Conservation (phyloP, 2,797 vertebrate genomes). For the Tolypeutes matacus region DNA sequence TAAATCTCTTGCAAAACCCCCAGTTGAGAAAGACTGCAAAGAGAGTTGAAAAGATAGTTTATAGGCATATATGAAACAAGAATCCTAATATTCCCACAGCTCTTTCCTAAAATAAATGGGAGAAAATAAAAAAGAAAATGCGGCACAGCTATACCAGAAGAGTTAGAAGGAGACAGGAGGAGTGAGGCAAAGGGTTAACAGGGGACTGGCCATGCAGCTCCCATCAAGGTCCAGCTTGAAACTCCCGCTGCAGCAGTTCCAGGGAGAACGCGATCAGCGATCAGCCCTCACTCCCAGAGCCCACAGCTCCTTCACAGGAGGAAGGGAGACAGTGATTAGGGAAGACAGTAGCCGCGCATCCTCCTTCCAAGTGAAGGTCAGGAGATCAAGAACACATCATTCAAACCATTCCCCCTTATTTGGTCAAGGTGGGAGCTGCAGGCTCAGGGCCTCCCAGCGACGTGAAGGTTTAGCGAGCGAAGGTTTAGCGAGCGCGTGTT, state of each 20-base stretch:
- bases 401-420: background rate
- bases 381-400: background rate
- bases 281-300: background rate
- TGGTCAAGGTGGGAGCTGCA: background rate
- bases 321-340: background rate
- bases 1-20: conserved; percentile 48
- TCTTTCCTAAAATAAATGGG: conserved; percentile 6
- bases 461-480: background rate
- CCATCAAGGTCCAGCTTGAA: background rate
- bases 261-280: background rate
- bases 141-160: background rate
- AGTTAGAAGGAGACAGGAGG: background rate
- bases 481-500: too few species aligned
- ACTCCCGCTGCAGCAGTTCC: background rate
- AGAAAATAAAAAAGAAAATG: conserved; percentile 7
- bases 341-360: background rate
- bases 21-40: conserved; percentile 1
- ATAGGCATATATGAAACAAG: conserved; percentile 28
- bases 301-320: background rate
- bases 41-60: conserved; percentile 31
- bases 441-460: background rate
- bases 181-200: background rate
- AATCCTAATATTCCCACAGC: conserved; percentile 18
- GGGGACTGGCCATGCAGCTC: background rate
- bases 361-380: background rate